phyloP scores from a whole-genome alignment of 2,888 invertebrate species.

The Harpalus rubripes region DNA sequence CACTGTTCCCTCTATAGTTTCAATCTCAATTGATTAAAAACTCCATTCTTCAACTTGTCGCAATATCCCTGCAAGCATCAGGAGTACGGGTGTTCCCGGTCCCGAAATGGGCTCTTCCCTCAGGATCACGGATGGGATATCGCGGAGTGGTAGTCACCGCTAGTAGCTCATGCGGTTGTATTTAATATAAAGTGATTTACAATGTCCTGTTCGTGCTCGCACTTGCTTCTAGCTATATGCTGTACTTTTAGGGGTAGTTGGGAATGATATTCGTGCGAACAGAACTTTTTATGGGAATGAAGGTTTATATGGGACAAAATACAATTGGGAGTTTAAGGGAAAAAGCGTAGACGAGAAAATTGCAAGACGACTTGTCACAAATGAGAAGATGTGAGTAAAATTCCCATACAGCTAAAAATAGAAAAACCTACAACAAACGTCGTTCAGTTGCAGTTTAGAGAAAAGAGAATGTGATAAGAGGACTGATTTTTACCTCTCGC shows the following conservation, averaged over 20 bases:
- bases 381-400: too few species aligned
- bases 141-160: constrained; percentile 2
- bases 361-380: too few species aligned
- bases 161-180: constrained; percentile 50
- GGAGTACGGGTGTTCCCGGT: constrained; percentile 8
- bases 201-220: constrained; percentile 37
- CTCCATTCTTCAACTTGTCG: constrained; percentile 42
- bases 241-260: constrained; percentile 2
- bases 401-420: too few species aligned
- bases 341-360: too few species aligned
- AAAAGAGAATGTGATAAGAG: too few species aligned
- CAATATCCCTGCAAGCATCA: constrained; percentile 23
- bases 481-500: too few species aligned
- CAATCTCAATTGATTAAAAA: constrained; percentile 50
- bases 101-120: constrained; percentile 7
- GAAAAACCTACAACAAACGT: too few species aligned
- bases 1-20: constrained; percentile 5
- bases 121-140: constrained; percentile 5
- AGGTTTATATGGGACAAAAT: too few species aligned
- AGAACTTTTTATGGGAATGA: too few species aligned
- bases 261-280: background rate
- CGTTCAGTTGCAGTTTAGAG: too few species aligned
- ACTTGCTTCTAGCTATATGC: constrained; percentile 15
- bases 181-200: constrained; percentile 61
- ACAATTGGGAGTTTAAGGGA: too few species aligned